Base-by-base conservation (phyloP, 2,888 invertebrate species). In the Sipunculus nudus region DNA sequence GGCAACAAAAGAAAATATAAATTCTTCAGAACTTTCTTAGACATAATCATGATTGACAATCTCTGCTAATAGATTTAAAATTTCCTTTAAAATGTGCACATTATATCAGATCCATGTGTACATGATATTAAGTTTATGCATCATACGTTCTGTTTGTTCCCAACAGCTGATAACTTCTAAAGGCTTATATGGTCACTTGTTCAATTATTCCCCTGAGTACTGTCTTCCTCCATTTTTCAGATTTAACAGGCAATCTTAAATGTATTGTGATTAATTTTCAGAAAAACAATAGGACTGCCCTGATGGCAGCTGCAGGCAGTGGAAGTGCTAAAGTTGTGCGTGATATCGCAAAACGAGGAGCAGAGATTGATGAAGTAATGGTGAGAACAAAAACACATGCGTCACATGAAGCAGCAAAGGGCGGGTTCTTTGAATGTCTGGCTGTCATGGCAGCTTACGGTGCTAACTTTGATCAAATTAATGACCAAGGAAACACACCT, bases 271-370 rank as follows among this genome's bases (percentile, higher is more conserved):
- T 5, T 13, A 47, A 5, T 31, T 59, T 63, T 32, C 68, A 82
- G 82, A 79, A 78, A 72, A 75, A 71, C 53, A 77, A 77, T 3
- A 68, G 77, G 31, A 82, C 81, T 19, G 77, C 83, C 19, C 62
- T 84, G 41, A 84, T 84, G 83, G 79, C 79, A 6, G 83, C 84
- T 10, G 73, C 77, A 26, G 64, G 68, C 10, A 80, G 78, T 68
- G 84, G 84, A 4, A 80, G 78, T 68, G 72, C 67, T n/a, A 75
- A 75, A 46, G 78, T 84, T 31, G 78, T 77, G 19, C 57, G 75
- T 32, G 78, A 78, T 8, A 75, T 84, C 31, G 61, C 84, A 19
- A 75, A 77, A 53, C 72, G 69, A 31, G 80, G 79, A 2, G 62
- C 71, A 60, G 73, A 71, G 21, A 55, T 56, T 5, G 74, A 78